Evolutionary conservation across 2,888 invertebrate genomes (phyloP), one percentile per base, ranked within the genome.

Genomic region (Hemicrepidius hirtus): DNA sequence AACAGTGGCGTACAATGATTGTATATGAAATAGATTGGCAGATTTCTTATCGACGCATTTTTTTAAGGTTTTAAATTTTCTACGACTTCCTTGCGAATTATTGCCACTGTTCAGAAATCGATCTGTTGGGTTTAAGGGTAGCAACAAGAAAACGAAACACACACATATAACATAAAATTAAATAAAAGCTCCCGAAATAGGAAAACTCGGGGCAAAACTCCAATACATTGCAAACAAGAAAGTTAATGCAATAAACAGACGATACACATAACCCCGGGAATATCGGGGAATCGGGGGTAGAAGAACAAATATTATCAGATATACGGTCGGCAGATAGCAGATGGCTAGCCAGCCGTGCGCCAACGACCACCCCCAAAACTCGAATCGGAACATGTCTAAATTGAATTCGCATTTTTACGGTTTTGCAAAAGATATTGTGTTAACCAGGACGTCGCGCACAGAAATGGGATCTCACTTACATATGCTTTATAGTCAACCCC

Each of bases 241-340:
- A 72, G 41, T 73, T 73, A 73, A 73, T 73, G 49, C 64, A 68
- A 73, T 73, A 73, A 68, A 73, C 68, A 73, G 65, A 73, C 62
- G 73, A 73, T 73, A 68, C 68, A 68, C 59, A 73, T 68, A 71
- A 68, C 64, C 62, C 59, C 68, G 28, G 60, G 67, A 71, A 71
- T 68, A 72, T 72, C 68, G 49, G 44, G 57, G 53, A 57, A 63
- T 55, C 63, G 68, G 37, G 53, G n/a, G 60, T 16, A 59, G 62
- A 66, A 71, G 66, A 72, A 72, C 68, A 73, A 73, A 73, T 68
- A 73, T 68, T 68, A 68, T 57, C 50, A 50, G 64, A 65, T 64
- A 59, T 49, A 64, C 60, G 59, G 55, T 53, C 65, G 40, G 57
- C 41, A 64, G 65, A 68, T 64, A 40, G 68, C 73, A 73, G 73